phyloP scores from a whole-genome alignment of 2,113 vertebrate species.

The Aspiorhynchus laticeps region DNA sequence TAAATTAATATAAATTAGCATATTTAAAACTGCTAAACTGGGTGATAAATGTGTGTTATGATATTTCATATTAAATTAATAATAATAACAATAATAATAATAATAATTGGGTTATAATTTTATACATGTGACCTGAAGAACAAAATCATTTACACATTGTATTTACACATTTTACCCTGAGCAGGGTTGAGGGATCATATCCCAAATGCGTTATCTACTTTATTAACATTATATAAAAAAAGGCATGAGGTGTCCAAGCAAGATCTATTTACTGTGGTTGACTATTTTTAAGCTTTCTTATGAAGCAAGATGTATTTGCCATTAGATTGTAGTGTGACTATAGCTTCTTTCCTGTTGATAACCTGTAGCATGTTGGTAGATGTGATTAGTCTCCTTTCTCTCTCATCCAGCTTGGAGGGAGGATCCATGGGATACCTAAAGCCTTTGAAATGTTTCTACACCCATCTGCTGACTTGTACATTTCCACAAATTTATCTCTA shows the following conservation, averaged over 20 bases:
- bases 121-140: background rate
- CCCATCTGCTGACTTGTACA: slow-evolving; percentile 21
- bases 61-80: no score
- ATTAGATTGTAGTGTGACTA: background rate
- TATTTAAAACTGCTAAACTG: no score
- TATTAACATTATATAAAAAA: background rate
- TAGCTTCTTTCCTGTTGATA: background rate
- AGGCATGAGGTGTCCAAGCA: background rate
- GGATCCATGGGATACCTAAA: slow-evolving; percentile 16
- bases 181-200: background rate
- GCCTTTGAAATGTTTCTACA: slow-evolving; percentile 34
- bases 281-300: background rate
- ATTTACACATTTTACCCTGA: no score
- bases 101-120: no score
- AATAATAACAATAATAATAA: no score
- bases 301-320: background rate
- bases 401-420: slow-evolving; percentile 33
- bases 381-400: slow-evolving; percentile 16
- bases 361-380: slow-evolving; percentile 13
- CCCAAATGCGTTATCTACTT: background rate
- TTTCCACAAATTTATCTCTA: slow-evolving; percentile 2
- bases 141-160: no score
- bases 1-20: no score
- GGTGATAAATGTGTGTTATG: no score
- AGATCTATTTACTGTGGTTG: background rate